phyloP scores from a whole-genome alignment of 2,797 vertebrate species.

The Falco peregrinus region DNA sequence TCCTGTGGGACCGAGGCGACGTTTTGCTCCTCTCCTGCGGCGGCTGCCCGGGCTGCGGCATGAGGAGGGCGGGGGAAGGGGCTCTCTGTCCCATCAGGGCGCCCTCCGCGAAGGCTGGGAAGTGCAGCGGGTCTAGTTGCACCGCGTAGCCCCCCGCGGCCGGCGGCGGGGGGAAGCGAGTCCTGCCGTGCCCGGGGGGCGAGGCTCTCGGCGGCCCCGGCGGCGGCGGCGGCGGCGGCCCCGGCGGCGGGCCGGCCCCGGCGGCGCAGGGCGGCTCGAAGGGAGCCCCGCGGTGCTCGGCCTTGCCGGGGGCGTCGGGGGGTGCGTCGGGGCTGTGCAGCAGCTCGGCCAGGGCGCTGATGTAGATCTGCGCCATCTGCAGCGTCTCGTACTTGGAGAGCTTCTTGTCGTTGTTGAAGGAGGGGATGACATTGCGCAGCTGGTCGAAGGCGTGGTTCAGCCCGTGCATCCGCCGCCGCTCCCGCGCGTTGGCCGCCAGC shows the following conservation, averaged over 20 bases:
- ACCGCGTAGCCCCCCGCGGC: slow-evolving; percentile 49
- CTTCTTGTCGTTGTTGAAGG: slow-evolving; percentile 96
- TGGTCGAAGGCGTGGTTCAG: slow-evolving; percentile 96
- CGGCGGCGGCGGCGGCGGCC: no score
- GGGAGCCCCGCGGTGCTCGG: no score
- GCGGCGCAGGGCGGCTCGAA: no score
- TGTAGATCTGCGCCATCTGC: slow-evolving; percentile 99
- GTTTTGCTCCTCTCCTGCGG: slow-evolving; percentile 81
- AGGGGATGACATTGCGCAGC: slow-evolving; percentile 95
- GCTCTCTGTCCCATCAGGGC: slow-evolving; percentile 82
- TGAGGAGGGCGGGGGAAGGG: slow-evolving; percentile 76
- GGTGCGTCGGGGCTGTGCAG: no score
- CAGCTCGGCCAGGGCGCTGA: slow-evolving; percentile 70
- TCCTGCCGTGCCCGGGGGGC: no score
- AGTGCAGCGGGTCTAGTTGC: slow-evolving; percentile 80
- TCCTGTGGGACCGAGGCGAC: slow-evolving; percentile 88
- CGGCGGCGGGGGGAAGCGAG: no score
- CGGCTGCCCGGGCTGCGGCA: slow-evolving; percentile 68
- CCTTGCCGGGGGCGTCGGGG: no score
- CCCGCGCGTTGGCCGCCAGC: slow-evolving; percentile 93
- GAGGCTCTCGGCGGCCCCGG: no score
- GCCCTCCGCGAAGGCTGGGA: slow-evolving; percentile 80
- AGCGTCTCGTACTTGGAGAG: slow-evolving; percentile 97
- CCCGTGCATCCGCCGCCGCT: slow-evolving; percentile 94
- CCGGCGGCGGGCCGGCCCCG: no score